Base-by-base conservation (phyloP, 2,888 invertebrate genomes). In the Spisula subtruncata region DNA sequence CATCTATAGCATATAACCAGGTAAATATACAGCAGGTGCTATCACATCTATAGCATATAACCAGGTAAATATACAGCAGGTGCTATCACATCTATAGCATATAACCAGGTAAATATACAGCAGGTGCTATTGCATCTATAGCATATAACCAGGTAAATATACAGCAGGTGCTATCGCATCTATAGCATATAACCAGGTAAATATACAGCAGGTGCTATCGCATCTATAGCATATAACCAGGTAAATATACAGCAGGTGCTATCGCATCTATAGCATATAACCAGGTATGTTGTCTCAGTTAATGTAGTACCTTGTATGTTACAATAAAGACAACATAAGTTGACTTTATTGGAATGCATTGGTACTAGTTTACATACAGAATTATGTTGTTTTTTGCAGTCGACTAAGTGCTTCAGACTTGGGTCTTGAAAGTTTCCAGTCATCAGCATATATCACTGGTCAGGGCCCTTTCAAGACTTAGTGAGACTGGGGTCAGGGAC, bases 131-230 rank as follows among this genome's bases (percentile, higher is more conserved):
- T 80, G 96, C 97, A 25, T 97, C 97, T 60, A 97, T 97, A 89
- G 96, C 96, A n/a, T 96, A 96, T 89, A 95, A 95, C 66, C 94
- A 96, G 97, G 97, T 5, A 95, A 95, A 35, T 97, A 97, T 90
- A 97, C 97, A n/a, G 97, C 97, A 14, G 96, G 96, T n/a, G 97
- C 97, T 6, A 96, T 97, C 81, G 96, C 97, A 25, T 97, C 97
- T 60, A 97, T 97, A 89, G 96, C 96, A n/a, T 96, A 96, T 89
- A 95, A 95, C 66, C 94, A 96, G 97, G 97, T 5, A 95, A 95
- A 35, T 97, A 97, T 90, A 97, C 97, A n/a, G 97, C 97, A 14
- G 96, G 96, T n/a, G 97, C 97, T 6, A 96, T 97, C 81, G 96
- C 97, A 25, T 97, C 97, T 60, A 97, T 97, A 89, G 96, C 96